phyloP scores from a whole-genome alignment of 2,888 invertebrate species.

The Quadriops clusia region DNA sequence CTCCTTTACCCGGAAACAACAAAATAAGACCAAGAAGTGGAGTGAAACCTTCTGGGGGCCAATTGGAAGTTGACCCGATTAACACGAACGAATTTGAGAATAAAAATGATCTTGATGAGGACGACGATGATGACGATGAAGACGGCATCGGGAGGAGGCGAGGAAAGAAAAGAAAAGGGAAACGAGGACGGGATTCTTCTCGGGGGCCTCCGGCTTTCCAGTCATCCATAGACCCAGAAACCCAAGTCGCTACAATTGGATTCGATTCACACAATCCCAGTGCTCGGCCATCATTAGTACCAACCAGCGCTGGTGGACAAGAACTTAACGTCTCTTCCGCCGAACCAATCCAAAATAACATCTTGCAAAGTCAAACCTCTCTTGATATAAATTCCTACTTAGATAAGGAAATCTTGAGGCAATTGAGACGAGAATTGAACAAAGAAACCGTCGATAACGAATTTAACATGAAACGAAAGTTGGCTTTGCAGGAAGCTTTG shows the following conservation, averaged over 20 bases:
- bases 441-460: slow-evolving; percentile 57
- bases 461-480: slow-evolving; percentile 53
- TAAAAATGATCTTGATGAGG: slow-evolving; percentile 24
- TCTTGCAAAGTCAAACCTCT: slow-evolving; percentile 12
- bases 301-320: slow-evolving; percentile 29
- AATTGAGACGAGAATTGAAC: slow-evolving; percentile 53
- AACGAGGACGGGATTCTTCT: slow-evolving; percentile 31
- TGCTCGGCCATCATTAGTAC: slow-evolving; percentile 51
- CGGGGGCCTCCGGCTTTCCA: slow-evolving; percentile 30
- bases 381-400: slow-evolving; percentile 38
- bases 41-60: no score
- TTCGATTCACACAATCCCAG: slow-evolving; percentile 56
- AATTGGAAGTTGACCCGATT: slow-evolving; percentile 1
- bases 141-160: slow-evolving; percentile 49
- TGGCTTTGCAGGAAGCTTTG: slow-evolving; percentile 57
- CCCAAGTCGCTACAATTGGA: slow-evolving; percentile 39
- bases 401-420: slow-evolving; percentile 50
- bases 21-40: no score
- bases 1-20: not conserved
- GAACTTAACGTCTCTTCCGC: slow-evolving; percentile 7
- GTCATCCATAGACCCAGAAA: slow-evolving; percentile 51
- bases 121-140: slow-evolving; percentile 41
- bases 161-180: slow-evolving; percentile 41
- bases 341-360: slow-evolving; percentile 8
- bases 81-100: slow-evolving; percentile 25